Evolutionary conservation across 1,140 invertebrate genomes (phyloP).

Genomic region (Zophobas morio): DNA sequence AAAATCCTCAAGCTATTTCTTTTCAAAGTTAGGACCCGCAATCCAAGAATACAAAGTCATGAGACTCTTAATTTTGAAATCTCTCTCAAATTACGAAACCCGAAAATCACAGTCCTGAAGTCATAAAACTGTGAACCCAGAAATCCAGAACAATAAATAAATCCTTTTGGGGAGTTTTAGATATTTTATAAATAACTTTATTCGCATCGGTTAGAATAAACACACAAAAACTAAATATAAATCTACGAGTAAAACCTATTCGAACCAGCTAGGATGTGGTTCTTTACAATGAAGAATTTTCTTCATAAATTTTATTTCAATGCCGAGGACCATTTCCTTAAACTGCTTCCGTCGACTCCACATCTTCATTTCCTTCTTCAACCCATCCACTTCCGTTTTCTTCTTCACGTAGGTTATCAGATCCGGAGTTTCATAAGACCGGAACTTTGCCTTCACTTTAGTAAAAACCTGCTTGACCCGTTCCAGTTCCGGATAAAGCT

Average conservation of each 20-base stretch:
- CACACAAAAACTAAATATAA: neutral
- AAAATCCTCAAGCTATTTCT: too few relatives aligned
- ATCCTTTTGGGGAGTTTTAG: too few relatives aligned
- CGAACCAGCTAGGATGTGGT: neutral
- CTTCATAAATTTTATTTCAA: neutral
- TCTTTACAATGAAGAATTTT: neutral
- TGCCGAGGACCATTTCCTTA: neutral
- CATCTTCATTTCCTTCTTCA: neutral
- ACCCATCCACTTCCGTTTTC: neutral
- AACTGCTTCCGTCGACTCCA: conserved; percentile 10
- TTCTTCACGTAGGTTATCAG: neutral
- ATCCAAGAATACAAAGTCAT: too few relatives aligned
- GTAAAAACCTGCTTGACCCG: neutral
- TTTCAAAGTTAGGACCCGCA: too few relatives aligned
- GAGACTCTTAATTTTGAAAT: too few relatives aligned
- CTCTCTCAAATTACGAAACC: too few relatives aligned
- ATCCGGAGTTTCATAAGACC: conserved; percentile 1
- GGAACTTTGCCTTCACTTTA: neutral
- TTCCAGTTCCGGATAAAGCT: conserved; percentile 1
- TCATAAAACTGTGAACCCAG: too few relatives aligned
- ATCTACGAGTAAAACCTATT: neutral
- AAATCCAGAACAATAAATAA: too few relatives aligned
- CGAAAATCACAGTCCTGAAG: too few relatives aligned
- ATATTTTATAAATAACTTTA: neutral
- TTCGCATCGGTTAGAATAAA: neutral